Evolutionary conservation across 2,113 vertebrate species (phyloP), one percentile per base, ranked within the genome.

Genomic region (Gymnobelideus leadbeateri): DNA sequence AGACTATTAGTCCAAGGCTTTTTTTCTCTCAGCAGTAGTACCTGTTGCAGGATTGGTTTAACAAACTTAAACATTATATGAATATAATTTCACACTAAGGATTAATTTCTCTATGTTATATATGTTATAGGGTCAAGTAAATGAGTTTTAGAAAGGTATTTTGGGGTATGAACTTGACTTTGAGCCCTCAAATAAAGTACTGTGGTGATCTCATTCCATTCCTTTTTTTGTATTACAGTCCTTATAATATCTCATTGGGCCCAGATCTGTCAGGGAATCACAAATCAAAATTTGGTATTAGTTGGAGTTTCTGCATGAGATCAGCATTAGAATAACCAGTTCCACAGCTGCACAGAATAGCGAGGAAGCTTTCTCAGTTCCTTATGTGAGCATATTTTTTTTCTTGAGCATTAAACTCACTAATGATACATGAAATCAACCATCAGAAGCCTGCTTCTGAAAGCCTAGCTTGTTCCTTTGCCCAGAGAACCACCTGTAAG

Each of bases 11-110:
- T 93, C 93, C 91, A 92, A 43, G 92, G 93, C 89, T 95, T 95
- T 90, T 95, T 90, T 91, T 54, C 91, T 95, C 53, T 90, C 91
- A 61, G 52, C 91, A 54, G 96, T 94, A 89, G 91, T 21, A 84
- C 68, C 5, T 84, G n/a, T 21, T 37, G n/a, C 68, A 84, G 68
- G 68, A 84, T 43, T 84, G 16, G 68, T 84, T 21, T 43, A 68
- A 68, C 31, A 84, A 23, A 84, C 68, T 43, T 84, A 84, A 84
- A 7, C 43, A 5, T 84, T n/a, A 21, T 8, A 16, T 43, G 31
- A 3, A 21, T 84, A 84, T 43, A 43, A 43, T n/a, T 77, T n/a
- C 61, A 77, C 16, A 19, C 37, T 77, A 84, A 43, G 23, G 68
- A 84, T 2, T 2, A 84, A 43, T 84, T 43, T 7, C n/a, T 84